Evolutionary conservation across 2,888 invertebrate species (phyloP).

Genomic region (Drosophila crucigera): DNA sequence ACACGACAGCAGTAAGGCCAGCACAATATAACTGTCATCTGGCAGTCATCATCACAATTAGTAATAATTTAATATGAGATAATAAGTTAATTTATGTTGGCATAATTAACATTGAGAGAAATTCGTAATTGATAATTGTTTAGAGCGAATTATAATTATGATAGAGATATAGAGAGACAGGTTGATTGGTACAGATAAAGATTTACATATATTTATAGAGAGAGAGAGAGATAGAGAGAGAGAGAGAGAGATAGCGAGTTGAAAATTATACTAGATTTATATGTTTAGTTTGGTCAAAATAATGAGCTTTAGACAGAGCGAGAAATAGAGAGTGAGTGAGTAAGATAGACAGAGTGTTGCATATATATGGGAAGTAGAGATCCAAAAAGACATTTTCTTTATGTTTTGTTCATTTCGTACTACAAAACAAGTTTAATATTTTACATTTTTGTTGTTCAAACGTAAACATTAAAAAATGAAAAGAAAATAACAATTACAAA

Average conservation of each 20-base stretch:
- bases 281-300: constrained; percentile 8
- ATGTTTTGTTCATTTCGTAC: constrained; percentile 58
- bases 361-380: constrained; percentile 71
- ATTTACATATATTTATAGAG: constrained; percentile 16
- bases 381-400: constrained; percentile 85
- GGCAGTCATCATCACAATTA: constrained; percentile 46
- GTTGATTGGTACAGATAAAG: constrained; percentile 25
- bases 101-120: constrained; percentile 52
- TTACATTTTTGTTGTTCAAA: constrained; percentile 62
- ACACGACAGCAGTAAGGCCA: constrained; percentile 30
- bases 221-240: constrained; percentile 41
- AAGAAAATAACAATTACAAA: constrained; percentile 29
- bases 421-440: constrained; percentile 62
- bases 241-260: constrained; percentile 39
- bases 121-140: constrained; percentile 42
- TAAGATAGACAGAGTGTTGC: constrained; percentile 46
- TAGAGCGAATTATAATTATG: constrained; percentile 36
- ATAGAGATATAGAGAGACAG: constrained; percentile 18
- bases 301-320: constrained; percentile 27
- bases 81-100: constrained; percentile 47
- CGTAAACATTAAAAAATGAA: constrained; percentile 15
- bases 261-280: constrained; percentile 15
- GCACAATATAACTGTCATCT: constrained; percentile 16
- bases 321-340: constrained; percentile 19
- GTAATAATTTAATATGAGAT: constrained; percentile 51